These are phyloP conservation scores for Drosophila mojavensis DNA, from an alignment of 1,140 invertebrate species.

Conservation along the genomic window DNA sequence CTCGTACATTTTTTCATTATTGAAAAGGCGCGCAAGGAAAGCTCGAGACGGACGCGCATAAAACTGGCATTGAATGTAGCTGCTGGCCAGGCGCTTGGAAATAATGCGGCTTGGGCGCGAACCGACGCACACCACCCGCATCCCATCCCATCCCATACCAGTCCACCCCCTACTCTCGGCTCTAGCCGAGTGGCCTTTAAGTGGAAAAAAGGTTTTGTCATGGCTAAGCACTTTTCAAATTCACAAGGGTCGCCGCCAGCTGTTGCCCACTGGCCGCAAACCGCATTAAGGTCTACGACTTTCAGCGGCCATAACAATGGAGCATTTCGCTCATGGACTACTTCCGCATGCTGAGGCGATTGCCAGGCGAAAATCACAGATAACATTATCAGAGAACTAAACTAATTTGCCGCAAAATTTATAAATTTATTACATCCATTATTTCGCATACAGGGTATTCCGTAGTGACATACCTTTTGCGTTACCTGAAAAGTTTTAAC, in stretches of 20 bases:
- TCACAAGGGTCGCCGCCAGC: constrained; percentile 56
- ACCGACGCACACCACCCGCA: constrained; percentile 27
- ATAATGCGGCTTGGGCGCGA: constrained; percentile 65
- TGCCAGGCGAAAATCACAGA: background rate
- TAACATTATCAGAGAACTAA: background rate
- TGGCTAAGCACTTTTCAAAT: constrained; percentile 73
- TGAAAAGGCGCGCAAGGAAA: constrained; percentile 52
- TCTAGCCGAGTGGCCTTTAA: constrained; percentile 43
- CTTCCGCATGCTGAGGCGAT: too few relatives aligned
- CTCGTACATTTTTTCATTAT: constrained; percentile 73
- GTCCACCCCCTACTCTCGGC: background rate
- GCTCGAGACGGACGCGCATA: constrained; percentile 54
- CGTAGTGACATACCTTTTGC: background rate
- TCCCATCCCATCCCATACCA: background rate
- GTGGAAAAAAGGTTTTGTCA: constrained; percentile 77
- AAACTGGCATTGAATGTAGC: constrained; percentile 68
- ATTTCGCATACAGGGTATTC: constrained; percentile 3
- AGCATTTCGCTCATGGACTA: too few relatives aligned
- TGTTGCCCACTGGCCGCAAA: constrained; percentile 50
- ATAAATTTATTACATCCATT: background rate
- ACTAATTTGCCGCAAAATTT: background rate
- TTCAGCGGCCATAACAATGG: background rate
- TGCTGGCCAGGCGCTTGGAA: constrained; percentile 40
- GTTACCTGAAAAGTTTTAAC: background rate
- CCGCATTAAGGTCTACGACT: constrained; percentile 44